Evolutionary conservation across 2,113 vertebrate species (phyloP).

Genomic region (Rhynchopsitta pachyrhyncha): DNA sequence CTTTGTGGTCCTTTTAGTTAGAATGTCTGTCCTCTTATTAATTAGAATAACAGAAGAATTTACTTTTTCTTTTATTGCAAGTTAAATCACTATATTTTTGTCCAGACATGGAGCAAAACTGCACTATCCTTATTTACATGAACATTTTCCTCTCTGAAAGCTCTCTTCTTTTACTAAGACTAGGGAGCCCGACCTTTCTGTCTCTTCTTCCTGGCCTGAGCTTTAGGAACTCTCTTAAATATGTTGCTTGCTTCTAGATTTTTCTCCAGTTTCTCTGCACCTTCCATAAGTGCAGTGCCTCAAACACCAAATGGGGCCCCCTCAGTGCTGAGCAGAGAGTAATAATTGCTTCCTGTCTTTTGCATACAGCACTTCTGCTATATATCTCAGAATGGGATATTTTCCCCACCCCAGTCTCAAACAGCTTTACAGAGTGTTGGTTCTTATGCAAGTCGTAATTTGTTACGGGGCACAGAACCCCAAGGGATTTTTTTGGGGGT

Average conservation of each 20-base stretch:
- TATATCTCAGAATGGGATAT: not conserved
- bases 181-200: not conserved
- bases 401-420: not conserved
- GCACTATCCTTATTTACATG: not conserved
- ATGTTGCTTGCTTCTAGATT: not conserved
- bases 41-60: not conserved
- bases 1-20: not conserved
- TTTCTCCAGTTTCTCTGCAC: not conserved
- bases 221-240: not conserved
- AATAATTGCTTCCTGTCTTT: not conserved
- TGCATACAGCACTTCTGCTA: not conserved
- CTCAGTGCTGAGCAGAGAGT: not conserved
- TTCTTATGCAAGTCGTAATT: not conserved
- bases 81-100: not conserved
- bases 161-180: not conserved
- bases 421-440: not conserved
- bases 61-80: not conserved
- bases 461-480: not conserved
- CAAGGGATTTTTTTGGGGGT: fast-evolving
- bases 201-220: not conserved
- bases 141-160: not conserved
- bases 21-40: not conserved
- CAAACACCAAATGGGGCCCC: not conserved
- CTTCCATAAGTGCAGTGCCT: not conserved
- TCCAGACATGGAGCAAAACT: not conserved